Evolutionary conservation across 2,888 invertebrate genomes (phyloP), one percentile per base, ranked within the genome.

Genomic region (Coelinius sp.): DNA sequence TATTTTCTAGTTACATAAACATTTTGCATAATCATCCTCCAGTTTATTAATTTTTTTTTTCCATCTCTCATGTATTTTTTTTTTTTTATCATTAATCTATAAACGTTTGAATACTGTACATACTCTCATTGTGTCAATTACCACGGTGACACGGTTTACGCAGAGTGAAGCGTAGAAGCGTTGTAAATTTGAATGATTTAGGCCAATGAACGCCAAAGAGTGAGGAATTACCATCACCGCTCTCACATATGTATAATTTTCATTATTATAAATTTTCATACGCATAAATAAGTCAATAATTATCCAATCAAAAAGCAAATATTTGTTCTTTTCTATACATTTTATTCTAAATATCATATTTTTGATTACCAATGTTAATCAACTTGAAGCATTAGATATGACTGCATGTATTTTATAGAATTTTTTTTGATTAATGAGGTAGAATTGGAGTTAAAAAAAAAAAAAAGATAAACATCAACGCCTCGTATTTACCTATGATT

Each of bases 401-500:
- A 1, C 22, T 3, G 17, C 59, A 35, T 20, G 25, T n/a, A 25
- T 14, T 25, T 31, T 59, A 56, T 10, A 3, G 22, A 56, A 31
- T 70, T 69, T 49, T 68, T 67, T 64, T 17, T 27, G 31, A 52
- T 66, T 64, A 27, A 62, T 74, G 74, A 74, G 74, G 74, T 74
- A 74, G 74, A 68, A 71, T 74, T 56, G 63, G 66, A 73, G 70
- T n/a, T n/a, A n/a, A n/a, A n/a, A n/a, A 67, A 70, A 49, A 67
- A 67, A 49, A 52, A 52, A 67, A 53, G 22, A 67, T 38, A 24
- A n/a, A 31, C 44, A 22, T 52, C 14, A 20, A 17, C 10, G 59
- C 14, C 27, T n/a, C 27, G 3, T 31, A 8, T 35, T 14, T 31
- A 14, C 31, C 17, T n/a, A 20, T 59, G 10, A 49, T 49, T 8